Conservation (phyloP, 2,797 vertebrate species). For the Fundulus diaphanus region DNA sequence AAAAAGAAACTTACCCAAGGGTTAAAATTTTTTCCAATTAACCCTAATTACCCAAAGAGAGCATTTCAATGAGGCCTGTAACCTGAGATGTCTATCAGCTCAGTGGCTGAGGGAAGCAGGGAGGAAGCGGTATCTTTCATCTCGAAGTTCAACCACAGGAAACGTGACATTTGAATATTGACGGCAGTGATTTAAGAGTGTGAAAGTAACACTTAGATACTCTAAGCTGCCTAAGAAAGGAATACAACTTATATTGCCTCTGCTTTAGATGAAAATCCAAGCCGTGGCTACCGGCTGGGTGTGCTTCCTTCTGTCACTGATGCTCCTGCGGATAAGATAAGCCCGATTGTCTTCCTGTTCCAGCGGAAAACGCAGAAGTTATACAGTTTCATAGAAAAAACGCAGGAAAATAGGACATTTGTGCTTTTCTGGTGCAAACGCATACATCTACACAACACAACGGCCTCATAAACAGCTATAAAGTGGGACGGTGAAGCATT, state of each 20-base stretch:
- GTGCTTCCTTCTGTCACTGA: conserved; percentile 24
- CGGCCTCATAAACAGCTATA: conserved; percentile 69
- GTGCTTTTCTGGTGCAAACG: conserved; percentile 62
- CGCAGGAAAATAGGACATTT: conserved; percentile 30
- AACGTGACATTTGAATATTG: conserved; percentile 68
- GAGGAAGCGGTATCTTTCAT: conserved; percentile 72
- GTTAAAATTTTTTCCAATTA: conserved; percentile 81
- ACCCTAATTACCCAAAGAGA: conserved; percentile 80
- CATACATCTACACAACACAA: conserved; percentile 52
- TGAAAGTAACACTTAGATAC: conserved; percentile 22
- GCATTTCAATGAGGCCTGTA: conserved; percentile 75
- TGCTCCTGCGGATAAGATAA: conserved; percentile 54
- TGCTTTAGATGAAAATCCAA: neutral
- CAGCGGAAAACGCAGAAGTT: conserved; percentile 21
- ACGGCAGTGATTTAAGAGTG: conserved; percentile 56
- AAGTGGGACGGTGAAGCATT: conserved; percentile 74
- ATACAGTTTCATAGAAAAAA: conserved; percentile 36
- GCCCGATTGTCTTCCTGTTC: conserved; percentile 12
- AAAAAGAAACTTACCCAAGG: conserved; percentile 56
- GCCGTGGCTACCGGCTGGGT: conserved; percentile 12
- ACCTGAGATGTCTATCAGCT: conserved; percentile 78
- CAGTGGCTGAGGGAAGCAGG: conserved; percentile 47
- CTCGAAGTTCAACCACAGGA: conserved; percentile 78
- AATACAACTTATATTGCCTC: neutral
- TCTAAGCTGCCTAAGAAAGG: conserved; percentile 14